Evolutionary conservation across 2,113 vertebrate genomes (phyloP), one percentile per base, ranked within the genome.

Genomic region (Lutjanus erythropterus): DNA sequence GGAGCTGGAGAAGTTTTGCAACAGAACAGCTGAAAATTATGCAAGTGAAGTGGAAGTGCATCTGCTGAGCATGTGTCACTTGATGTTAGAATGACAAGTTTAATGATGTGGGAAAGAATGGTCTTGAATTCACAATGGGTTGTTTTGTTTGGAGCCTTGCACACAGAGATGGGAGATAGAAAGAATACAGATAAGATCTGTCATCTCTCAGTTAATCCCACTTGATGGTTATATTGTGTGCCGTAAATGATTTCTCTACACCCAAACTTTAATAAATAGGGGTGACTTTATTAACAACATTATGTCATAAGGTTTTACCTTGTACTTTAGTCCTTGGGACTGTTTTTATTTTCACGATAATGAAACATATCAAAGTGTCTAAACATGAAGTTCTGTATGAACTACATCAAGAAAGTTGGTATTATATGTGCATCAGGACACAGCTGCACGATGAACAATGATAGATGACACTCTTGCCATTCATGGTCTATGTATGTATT

Each of bases 21-120:
- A 49, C 23, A 31, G 9, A 56, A 41, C 39, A 64, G 71, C 50
- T 49, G 60, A 72, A 80, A 66, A 49, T 25, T 3, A 73, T 42
- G 52, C 42, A 9, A 66, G 21, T 42, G 23, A 5, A 62, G 47
- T 27, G 47, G 23, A 41, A 9, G 31, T 59, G 25, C 31, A 5
- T 64, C 49, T 31, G 49, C 33, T 68, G 46, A 49, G 35, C 35
- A 27, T 14, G 16, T 56, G 42, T 67, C 44, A 44, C 50, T 75
- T 19, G 55, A 35, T 50, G 44, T 52, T 21, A 27, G 37, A 44
- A 35, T 35, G 46, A 35, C 46, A 35, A 2, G 31, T 68, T 80
- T 37, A 60, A 68, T 60, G 53, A 61, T 37, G 53, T 49, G 31
- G 33, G 7, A 16, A 46, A 25, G 23, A 49, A 56, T 31, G 33